Conservation (phyloP, 1,140 invertebrate genomes). For the Aricia agestis region DNA sequence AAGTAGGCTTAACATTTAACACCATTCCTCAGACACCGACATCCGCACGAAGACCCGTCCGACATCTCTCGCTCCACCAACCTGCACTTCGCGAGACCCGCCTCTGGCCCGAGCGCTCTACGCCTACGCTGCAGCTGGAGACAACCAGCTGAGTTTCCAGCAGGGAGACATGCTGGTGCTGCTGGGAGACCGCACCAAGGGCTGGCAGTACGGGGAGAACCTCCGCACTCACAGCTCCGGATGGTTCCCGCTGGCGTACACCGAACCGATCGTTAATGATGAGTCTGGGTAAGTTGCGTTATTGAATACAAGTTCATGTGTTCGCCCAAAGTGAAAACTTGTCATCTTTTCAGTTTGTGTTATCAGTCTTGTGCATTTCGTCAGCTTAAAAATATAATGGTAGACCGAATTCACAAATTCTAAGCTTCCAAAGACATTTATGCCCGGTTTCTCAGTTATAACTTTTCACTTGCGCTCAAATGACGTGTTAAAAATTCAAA, state of each 20-base stretch:
- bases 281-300: slow-evolving; percentile 52
- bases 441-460: too few relatives aligned
- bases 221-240: slow-evolving; percentile 91
- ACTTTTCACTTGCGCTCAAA: too few relatives aligned
- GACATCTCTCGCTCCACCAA: slow-evolving; percentile 83
- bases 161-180: slow-evolving; percentile 93
- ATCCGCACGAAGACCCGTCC: slow-evolving; percentile 75
- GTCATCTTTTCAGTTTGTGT: too few relatives aligned
- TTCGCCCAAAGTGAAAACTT: too few relatives aligned
- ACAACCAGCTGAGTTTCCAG: slow-evolving; percentile 94
- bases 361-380: too few relatives aligned
- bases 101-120: slow-evolving; percentile 89
- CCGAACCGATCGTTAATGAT: slow-evolving; percentile 79
- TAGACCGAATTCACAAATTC: too few relatives aligned
- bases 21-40: slow-evolving; percentile 44
- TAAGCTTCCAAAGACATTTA: not conserved
- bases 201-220: slow-evolving; percentile 97
- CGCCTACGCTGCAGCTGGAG: slow-evolving; percentile 91
- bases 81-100: slow-evolving; percentile 77
- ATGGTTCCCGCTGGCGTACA: slow-evolving; percentile 96
- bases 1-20: not conserved
- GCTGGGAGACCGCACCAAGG: slow-evolving; percentile 93
- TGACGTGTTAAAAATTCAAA: too few relatives aligned
- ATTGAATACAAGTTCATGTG: too few relatives aligned
- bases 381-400: too few relatives aligned